Percentiles rank a stretch among this genome's conserved stretches.
Evolutionary conservation across 2,113 vertebrate genomes (phyloP).

Genomic region (Maccullochella peelii): DNA sequence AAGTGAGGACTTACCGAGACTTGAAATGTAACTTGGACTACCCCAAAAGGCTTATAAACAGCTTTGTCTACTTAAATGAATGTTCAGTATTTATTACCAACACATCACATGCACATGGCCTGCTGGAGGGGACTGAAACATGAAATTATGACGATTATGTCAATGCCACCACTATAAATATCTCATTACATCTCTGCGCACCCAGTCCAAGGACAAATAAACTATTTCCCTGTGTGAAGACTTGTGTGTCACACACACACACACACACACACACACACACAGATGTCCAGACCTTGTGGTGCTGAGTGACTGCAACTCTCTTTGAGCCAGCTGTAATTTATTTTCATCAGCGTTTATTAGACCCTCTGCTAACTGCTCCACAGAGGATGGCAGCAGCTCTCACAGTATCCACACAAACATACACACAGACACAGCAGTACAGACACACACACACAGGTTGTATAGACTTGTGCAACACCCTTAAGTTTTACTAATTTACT

Average conservation of each 20-base stretch:
- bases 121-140: not conserved
- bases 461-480: too few relatives aligned
- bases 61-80: not conserved
- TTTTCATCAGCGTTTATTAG: slow-evolving; percentile 50
- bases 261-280: slow-evolving; percentile 16
- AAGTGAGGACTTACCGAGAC: not conserved
- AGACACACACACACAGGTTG: too few relatives aligned
- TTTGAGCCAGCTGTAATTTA: slow-evolving; percentile 29
- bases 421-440: not conserved
- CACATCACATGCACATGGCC: not conserved
- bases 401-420: not conserved
- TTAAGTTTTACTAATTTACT: too few relatives aligned
- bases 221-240: slow-evolving; percentile 16
- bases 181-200: not conserved
- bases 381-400: slow-evolving; percentile 2
- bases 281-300: not conserved
- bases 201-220: slow-evolving; percentile 17
- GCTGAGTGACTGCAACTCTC: slow-evolving; percentile 38
- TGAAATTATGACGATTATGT: not conserved
- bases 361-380: slow-evolving; percentile 38
- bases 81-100: slow-evolving; percentile 1
- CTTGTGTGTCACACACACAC: not conserved
- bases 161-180: not conserved
- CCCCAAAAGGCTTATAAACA: not conserved
- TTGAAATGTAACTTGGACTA: not conserved